Conservation (phyloP, 2,797 vertebrate species). For the Ispidina picta region DNA sequence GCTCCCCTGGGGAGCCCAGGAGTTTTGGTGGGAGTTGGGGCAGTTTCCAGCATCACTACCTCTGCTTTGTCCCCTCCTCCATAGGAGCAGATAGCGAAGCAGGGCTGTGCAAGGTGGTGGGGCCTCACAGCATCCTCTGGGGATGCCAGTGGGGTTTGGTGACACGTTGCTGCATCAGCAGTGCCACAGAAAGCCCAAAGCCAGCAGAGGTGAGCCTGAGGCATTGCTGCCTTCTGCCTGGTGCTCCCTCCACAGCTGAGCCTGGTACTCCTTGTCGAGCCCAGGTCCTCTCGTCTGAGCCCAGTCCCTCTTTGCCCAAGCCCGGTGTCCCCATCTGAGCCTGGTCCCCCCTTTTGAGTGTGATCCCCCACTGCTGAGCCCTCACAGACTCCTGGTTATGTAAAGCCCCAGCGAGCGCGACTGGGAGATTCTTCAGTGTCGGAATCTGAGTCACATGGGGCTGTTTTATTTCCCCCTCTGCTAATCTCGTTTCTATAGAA, state of each 20-base stretch:
- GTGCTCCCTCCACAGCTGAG: not conserved
- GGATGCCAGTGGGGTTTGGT: not conserved
- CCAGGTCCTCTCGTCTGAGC: not conserved
- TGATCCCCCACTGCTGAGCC: not conserved
- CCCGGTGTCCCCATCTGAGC: not conserved
- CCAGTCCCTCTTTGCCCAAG: not conserved
- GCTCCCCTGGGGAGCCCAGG: not conserved
- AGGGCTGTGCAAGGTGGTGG: not conserved
- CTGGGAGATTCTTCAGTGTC: constrained; percentile 75
- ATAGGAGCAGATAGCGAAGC: fast-evolving
- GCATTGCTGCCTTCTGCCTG: not conserved
- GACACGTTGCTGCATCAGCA: not conserved
- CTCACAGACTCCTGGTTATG: constrained; percentile 55
- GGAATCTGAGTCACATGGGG: constrained; percentile 81
- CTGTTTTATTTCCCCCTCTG: constrained; percentile 75
- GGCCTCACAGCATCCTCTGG: fast-evolving
- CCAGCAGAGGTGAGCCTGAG: not conserved
- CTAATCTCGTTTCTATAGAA: constrained; percentile 83
- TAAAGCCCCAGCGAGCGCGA: constrained; percentile 29
- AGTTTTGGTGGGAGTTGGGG: not conserved
- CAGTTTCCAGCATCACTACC: not conserved
- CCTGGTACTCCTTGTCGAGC: not conserved
- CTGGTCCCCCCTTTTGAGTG: not conserved
- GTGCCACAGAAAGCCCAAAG: not conserved
- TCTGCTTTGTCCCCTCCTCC: not conserved